Conservation (phyloP, 2,113 vertebrate genomes). For the Octodon degus region DNA sequence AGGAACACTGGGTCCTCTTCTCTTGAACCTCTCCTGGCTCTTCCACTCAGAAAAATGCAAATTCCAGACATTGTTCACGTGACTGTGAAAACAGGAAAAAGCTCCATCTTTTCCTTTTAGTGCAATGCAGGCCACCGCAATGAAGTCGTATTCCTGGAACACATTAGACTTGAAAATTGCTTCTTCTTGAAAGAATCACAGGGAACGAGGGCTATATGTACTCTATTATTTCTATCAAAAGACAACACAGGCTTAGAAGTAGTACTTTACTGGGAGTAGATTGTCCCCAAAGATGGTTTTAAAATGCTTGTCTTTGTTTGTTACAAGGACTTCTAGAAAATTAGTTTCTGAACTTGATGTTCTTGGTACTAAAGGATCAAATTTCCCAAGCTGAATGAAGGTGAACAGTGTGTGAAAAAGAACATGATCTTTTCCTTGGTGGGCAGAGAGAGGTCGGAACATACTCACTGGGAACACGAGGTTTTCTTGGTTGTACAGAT, state of each 20-base stretch:
- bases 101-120: neutral
- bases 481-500: neutral
- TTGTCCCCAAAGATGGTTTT: conserved; percentile 44
- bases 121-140: neutral
- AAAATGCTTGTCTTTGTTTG: conserved; percentile 51
- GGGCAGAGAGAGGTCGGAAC: neutral
- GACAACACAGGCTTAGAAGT: neutral
- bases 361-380: conserved; percentile 13
- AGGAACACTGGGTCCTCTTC: neutral
- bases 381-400: neutral
- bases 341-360: conserved; percentile 56
- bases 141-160: neutral
- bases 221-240: conserved; percentile 38
- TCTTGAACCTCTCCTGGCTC: neutral
- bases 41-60: neutral
- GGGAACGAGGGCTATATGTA: neutral
- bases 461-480: neutral
- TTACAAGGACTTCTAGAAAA: conserved; percentile 67
- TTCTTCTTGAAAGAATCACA: conserved; percentile 41
- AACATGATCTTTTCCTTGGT: neutral
- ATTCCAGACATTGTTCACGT: neutral
- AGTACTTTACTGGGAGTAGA: neutral
- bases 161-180: conserved; percentile 49
- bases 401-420: neutral
- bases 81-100: neutral